Base-by-base conservation (phyloP, 1,140 invertebrate species). In the Eumaeus atala region DNA sequence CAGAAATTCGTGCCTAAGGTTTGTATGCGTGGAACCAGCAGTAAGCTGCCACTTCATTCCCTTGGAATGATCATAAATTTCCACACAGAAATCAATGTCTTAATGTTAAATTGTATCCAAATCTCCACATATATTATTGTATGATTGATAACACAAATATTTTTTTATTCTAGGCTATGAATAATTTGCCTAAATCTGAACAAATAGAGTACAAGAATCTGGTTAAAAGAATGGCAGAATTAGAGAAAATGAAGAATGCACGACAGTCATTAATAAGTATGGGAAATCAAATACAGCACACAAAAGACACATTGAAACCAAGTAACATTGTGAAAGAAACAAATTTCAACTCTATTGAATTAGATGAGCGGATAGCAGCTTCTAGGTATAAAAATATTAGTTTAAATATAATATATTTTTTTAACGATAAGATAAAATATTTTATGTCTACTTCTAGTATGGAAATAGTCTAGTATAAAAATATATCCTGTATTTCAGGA, bases 131-230 rank as follows among this genome's bases (percentile, higher is more conserved):
- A 28, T 28, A 6, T 28, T 28, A 6, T 3, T 28, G 21, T 6
- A 28, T 28, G 2, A 28, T 28, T 28, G 6, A 28, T 28, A 3
- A 28, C 21, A 28, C 2, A 3, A 28, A 28, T 2, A 28, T 28
- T 28, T 28, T 18, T 54, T 35, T 57, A 34, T 84, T 83, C 69
- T 67, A 87, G 87, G 72, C 77, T 49, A 77, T 88, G 51, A 84
- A 74, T 54, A 76, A 87, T 77, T 79, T 88, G 62, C 85, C 85
- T 11, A 83, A 81, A 60, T 80, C 80, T 11, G 82, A 86, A 61
- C 84, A 86, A 64, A 76, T 86, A 59, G 87, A 88, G 59, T 88
- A 88, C 56, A 84, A 72, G 55, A 78, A 80, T 56, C 65, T 88
- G 53, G 80, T 88, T 2, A 87, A 80, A 64, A 78, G 82, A 67